Base-by-base conservation (phyloP, 2,113 vertebrate genomes). In the Bettongia penicillata region DNA sequence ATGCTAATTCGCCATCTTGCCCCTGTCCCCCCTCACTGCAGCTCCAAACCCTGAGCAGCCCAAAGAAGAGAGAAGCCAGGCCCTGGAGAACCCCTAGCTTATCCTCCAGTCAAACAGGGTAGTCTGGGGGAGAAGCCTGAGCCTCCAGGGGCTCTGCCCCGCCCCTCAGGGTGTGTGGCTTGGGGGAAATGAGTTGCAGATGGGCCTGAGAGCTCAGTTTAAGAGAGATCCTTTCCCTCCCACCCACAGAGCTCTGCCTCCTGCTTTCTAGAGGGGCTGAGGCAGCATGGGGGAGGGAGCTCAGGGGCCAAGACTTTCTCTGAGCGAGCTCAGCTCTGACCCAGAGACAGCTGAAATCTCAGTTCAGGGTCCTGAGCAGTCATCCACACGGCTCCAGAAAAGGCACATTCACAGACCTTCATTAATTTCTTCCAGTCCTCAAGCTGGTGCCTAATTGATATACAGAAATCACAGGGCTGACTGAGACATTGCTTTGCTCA, bases 1-100 rank as follows among this genome's bases (percentile, higher is more conserved):
- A 96, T 94, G 93, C 97, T 97, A 94, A 95, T 28, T 8, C 23
- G 91, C 43, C 31, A 92, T 49, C 26, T 37, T 90, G 23, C 48
- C 47, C 55, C 26, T 10, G 4, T 5, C 48, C 47, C 91, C 28
- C 51, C 91, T 61, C 92, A 91, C 94, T 90, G 53, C n/a, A 23
- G 31, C 57, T 68, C 31, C 28, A 37, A 68, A 31, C 57, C 57
- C 10, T 37, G 57, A 31, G 6, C 28, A 57, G 55, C 89, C 51
- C 89, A 48, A 94, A 50, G 61, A 55, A 94, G 31, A 8, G 22
- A 91, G 77, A 95, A 93, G 84, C 53, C 51, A 95, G 53, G 53
- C 89, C 53, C 51, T 24, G 5, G 24, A 48, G 93, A 96, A 37
- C 51, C 37, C 26, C 51, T 28, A 51, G 23, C 84, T 51, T 91